Evolutionary conservation across 2,113 vertebrate genomes (phyloP), one percentile per base, ranked within the genome.

Genomic region (Toxotes chatareus): DNA sequence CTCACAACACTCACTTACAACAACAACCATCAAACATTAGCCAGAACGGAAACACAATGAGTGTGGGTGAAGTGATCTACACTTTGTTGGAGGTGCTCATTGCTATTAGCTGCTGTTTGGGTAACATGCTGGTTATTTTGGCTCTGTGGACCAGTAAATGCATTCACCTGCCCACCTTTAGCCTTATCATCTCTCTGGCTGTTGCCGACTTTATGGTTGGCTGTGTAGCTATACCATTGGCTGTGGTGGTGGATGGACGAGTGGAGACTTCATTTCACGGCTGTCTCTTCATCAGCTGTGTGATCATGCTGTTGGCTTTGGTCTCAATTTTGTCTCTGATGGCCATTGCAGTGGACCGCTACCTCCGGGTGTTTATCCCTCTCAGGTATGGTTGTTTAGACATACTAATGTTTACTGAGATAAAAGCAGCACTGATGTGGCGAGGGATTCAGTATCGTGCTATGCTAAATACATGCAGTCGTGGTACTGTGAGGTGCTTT

Each of bases 291-390:
- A 81, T 96, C 85, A 94, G 95, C 93, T 99, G 96, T 40, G 53
- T 96, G 36, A 2, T 97, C 57, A 44, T 97, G 59, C 64, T 95
- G 38, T 93, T 96, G 71, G 96, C 93, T 0, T 92, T 93, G 0
- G 96, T 96, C 1, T 98, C 98, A 49, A 93, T 97, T 81, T 88
- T 97, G 83, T 95, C 93, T 57, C 92, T 99, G 19, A 70, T 93
- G 57, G 97, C 97, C 80, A 97, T 98, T 6, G 95, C 97, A 0
- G 75, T 97, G 64, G 97, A 98, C 89, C 93, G 97, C 14, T 98
- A 93, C 89, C 94, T 99, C 66, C 89, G 96, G 0, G 96, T 97
- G 36, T 95, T 91, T 79, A 88, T 96, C 61, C 96, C 92, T 40
- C 73, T 90, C 44, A 89, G 89, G 93, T 94, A 76, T 59, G 72